phyloP scores from a whole-genome alignment of 1,140 invertebrate species.

The Pemphigus obesinymphae region DNA sequence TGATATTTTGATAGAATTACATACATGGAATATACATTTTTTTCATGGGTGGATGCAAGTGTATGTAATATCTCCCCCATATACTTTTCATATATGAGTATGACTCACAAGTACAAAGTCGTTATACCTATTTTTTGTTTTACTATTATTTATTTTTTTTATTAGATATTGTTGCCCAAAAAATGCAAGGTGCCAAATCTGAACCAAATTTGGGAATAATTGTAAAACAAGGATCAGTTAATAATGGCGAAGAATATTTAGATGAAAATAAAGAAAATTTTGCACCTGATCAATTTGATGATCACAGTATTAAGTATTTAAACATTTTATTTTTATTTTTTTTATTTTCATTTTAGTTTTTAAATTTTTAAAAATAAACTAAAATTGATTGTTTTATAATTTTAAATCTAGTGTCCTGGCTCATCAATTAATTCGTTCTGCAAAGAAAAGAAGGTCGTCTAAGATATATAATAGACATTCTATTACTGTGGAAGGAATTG shows the following conservation, averaged over 20 bases:
- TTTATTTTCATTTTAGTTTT: not conserved
- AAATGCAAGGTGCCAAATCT: slow-evolving; percentile 31
- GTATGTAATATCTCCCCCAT: too few species aligned
- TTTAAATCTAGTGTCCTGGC: slow-evolving; percentile 13
- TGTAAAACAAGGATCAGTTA: not conserved
- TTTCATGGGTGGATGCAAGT: too few species aligned
- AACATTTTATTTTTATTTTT: not conserved
- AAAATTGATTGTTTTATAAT: not conserved
- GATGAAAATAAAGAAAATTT: slow-evolving; percentile 33
- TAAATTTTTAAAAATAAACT: not conserved
- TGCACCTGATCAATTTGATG: slow-evolving; percentile 10
- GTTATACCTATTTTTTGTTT: not conserved
- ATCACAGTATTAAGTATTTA: slow-evolving; percentile 22
- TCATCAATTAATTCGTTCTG: slow-evolving; percentile 38
- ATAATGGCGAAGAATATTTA: not conserved
- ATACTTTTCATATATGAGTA: too few species aligned
- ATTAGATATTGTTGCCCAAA: slow-evolving; percentile 20
- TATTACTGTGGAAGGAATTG: slow-evolving; percentile 28
- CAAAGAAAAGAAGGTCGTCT: slow-evolving; percentile 11
- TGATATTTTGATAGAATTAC: too few species aligned
- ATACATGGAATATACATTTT: too few species aligned
- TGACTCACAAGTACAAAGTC: not conserved
- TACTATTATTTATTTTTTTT: not conserved
- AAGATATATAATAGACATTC: slow-evolving; percentile 29
- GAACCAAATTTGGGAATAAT: slow-evolving; percentile 13